Evolutionary conservation across 2,888 invertebrate species (phyloP).

Genomic region (Hyposoter didymator): DNA sequence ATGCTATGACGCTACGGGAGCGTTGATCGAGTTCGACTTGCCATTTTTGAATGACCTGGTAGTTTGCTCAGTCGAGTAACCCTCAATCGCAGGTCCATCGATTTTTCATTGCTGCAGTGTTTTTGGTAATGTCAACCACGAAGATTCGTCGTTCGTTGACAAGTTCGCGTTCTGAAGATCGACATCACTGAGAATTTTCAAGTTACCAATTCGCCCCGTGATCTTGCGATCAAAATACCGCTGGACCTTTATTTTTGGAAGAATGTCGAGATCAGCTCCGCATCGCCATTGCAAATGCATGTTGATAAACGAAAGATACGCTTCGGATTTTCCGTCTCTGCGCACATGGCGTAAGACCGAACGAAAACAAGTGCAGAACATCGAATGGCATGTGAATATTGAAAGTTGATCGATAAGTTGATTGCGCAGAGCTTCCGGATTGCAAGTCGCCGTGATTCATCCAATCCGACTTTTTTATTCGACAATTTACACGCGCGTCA

Average conservation of each 20-base stretch:
- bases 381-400: background rate
- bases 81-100: background rate
- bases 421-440: constrained; percentile 56
- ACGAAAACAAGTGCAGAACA: too few species aligned
- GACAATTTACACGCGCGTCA: constrained; percentile 24
- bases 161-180: background rate
- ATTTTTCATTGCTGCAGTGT: background rate
- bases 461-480: constrained; percentile 67
- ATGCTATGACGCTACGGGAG: constrained; percentile 80
- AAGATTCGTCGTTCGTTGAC: background rate
- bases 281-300: too few species aligned
- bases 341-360: too few species aligned
- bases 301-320: too few species aligned
- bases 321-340: too few species aligned
- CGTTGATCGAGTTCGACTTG: constrained; percentile 79
- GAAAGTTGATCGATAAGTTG: constrained; percentile 26
- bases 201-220: background rate
- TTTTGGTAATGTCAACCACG: background rate
- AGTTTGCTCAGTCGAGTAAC: constrained; percentile 36
- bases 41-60: constrained; percentile 74
- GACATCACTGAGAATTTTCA: background rate
- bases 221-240: background rate
- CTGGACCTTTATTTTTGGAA: too few species aligned
- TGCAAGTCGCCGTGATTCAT: constrained; percentile 81
- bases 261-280: too few species aligned